phyloP scores from a whole-genome alignment of 30 jellyfish, hydroid and myxozoan species.

The Aurelia aurita region DNA sequence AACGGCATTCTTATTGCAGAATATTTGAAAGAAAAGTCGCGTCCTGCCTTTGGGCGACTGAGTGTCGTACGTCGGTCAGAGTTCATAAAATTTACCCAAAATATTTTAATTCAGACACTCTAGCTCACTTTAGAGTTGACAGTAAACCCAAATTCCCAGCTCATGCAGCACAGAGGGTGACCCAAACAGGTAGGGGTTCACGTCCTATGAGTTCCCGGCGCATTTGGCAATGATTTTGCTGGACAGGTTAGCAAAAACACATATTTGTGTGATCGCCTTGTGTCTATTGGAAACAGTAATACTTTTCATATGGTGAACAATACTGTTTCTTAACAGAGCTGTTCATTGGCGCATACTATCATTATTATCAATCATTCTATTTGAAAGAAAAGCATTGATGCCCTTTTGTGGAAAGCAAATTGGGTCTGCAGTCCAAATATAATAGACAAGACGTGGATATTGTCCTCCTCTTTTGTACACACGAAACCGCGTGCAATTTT shows the following conservation, averaged over 20 bases:
- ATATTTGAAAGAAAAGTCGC: too few relatives aligned
- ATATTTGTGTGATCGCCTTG: conserved; percentile 59
- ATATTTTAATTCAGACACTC: too few relatives aligned
- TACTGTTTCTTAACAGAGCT: conserved; percentile 46
- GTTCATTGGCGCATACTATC: conserved; percentile 68
- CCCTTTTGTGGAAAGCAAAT: conserved; percentile 74
- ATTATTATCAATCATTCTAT: conserved; percentile 45
- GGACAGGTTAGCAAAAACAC: conserved; percentile 41
- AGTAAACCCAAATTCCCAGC: too few relatives aligned
- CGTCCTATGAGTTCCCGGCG: background rate
- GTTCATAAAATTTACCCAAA: too few relatives aligned
- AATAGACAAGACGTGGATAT: conserved; percentile 56
- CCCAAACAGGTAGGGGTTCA: too few relatives aligned
- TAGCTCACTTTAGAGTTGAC: too few relatives aligned
- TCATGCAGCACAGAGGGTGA: too few relatives aligned
- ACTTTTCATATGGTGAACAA: conserved; percentile 54
- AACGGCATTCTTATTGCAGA: too few relatives aligned
- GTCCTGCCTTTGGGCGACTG: too few relatives aligned
- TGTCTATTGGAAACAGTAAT: conserved; percentile 71
- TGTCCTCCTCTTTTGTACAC: conserved; percentile 41
- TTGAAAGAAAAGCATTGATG: conserved; percentile 55
- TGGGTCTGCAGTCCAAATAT: conserved; percentile 61
- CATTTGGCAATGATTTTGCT: background rate
- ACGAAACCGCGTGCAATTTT: conserved; percentile 78
- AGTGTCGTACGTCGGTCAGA: too few relatives aligned